These are phyloP conservation scores for Caenorhabditis doughertyi DNA, from an alignment of 2,888 invertebrate species.

Conservation along the genomic window DNA sequence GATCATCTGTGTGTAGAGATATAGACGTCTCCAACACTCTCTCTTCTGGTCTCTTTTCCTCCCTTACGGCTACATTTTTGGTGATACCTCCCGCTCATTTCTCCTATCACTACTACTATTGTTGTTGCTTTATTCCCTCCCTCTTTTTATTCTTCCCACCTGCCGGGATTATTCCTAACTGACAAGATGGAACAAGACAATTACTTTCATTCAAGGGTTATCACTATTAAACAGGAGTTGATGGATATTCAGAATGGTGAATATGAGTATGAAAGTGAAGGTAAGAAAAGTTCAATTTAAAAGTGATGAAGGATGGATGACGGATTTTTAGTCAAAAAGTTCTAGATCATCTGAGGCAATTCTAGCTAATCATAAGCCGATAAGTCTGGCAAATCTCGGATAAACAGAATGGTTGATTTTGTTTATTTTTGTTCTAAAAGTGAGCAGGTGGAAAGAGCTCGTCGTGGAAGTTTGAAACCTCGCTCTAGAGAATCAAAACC, in stretches of 20 bases:
- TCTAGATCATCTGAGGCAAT: neutral
- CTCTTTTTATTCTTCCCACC: too few relatives aligned
- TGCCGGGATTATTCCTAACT: too few relatives aligned
- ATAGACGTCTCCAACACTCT: neutral
- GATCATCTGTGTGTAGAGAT: constrained; percentile 4
- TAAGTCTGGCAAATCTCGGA: too few relatives aligned
- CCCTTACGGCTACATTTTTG: neutral
- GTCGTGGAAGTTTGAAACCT: too few relatives aligned
- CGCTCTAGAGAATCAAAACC: too few relatives aligned
- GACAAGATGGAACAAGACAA: neutral
- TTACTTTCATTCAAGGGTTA: neutral
- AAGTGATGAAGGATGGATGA: neutral
- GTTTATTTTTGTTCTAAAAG: too few relatives aligned
- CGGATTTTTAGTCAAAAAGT: neutral
- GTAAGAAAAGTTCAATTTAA: neutral
- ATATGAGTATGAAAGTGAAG: neutral
- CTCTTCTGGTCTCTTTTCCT: neutral
- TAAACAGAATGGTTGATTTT: too few relatives aligned
- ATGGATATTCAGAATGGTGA: neutral
- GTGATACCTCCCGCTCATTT: neutral
- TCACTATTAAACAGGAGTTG: neutral
- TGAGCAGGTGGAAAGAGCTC: too few relatives aligned
- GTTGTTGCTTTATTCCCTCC: neutral
- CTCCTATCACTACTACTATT: neutral
- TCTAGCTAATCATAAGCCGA: too few relatives aligned